Evolutionary conservation across 2,888 invertebrate genomes (phyloP), one percentile per base, ranked within the genome.

Genomic region (Stenchaetothrips biformis): DNA sequence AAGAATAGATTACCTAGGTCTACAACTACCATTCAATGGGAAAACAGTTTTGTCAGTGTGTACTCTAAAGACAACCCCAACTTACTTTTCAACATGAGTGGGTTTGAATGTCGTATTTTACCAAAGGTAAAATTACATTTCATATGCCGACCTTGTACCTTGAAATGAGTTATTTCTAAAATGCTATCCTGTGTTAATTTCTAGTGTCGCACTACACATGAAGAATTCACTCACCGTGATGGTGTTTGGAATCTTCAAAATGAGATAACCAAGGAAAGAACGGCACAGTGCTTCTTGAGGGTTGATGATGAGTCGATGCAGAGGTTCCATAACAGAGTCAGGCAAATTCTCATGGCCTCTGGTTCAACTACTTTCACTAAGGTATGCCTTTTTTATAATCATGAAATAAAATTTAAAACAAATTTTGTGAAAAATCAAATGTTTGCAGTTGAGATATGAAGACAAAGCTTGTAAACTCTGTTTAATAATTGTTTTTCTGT

Each of bases 221-320:
- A 98, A 84, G 99, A 99, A 87, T 94, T 98, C 81, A 97, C 97
- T 0, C 98, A 98, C 88, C 92, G 96, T 82, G 98, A 98, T 86
- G 99, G 99, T 4, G 98, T 99, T 1, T 99, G 99, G 99, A 99
- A 99, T 89, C 90, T 99, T 8, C 99, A 99, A 87, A 99, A 99
- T 87, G 99, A 99, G 88, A 95, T 99, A 2, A 99, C 99, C 0
- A 99, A 99, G 86, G 99, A 99, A 86, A 91, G 99, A 81, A 99
- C 99, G 0, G 99, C 99, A 0, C 99, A 99, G 86, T 99, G 99
- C 86, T 99, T 98, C 90, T 88, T 99, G 82, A 91, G 99, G 80
- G 99, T 99, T 0, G 99, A 99, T 86, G 99, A 99, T 85, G 99
- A 99, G 86, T 98, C 98, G 0, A 91, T 99, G 87, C 95, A 96